phyloP scores from a whole-genome alignment of 2,797 vertebrate genomes.

The Pantherophis vulpinus region DNA sequence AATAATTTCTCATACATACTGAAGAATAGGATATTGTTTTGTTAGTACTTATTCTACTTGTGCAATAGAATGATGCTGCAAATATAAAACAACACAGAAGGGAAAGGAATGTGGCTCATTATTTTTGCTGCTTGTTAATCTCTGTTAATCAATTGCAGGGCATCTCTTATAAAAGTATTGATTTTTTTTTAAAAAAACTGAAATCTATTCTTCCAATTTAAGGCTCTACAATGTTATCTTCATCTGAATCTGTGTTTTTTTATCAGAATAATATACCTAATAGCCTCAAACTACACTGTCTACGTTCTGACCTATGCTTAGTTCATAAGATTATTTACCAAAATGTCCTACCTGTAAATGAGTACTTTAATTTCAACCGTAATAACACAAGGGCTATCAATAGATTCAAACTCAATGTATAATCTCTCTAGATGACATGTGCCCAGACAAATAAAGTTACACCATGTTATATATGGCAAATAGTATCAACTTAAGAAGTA shows the following conservation, averaged over 20 bases:
- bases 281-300: no score
- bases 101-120: background rate
- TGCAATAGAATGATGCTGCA: background rate
- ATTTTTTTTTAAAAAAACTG: background rate
- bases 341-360: no score
- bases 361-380: no score
- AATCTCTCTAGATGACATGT: background rate
- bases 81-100: background rate
- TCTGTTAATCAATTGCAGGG: background rate
- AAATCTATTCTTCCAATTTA: background rate
- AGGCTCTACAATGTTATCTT: background rate
- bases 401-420: no score
- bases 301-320: no score
- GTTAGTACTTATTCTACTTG: background rate
- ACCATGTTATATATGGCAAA: background rate
- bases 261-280: background rate
- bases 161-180: background rate
- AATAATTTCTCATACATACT: background rate
- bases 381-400: no score
- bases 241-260: background rate
- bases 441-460: background rate
- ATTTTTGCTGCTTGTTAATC: background rate
- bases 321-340: no score
- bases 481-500: background rate
- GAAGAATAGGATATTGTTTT: background rate